Evolutionary conservation across 2,797 vertebrate species (phyloP).

Genomic region (Phyllotis vaccarum): DNA sequence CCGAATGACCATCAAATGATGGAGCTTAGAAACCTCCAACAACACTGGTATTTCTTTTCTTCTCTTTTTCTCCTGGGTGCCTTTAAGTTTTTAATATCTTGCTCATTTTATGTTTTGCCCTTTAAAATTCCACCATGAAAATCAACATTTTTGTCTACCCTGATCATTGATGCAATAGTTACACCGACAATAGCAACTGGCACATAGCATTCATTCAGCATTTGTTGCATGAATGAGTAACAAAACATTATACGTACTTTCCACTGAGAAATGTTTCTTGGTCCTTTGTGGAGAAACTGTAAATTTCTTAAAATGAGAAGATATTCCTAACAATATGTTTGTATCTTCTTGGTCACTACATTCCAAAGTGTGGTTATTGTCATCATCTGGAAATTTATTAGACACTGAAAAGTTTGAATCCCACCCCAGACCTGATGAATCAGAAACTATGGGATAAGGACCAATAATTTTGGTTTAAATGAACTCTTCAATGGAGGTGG

Average conservation of each 20-base stretch:
- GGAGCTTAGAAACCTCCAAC: not conserved
- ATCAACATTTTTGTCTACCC: not conserved
- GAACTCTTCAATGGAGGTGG: not conserved
- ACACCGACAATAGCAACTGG: not conserved
- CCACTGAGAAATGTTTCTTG: constrained; percentile 51
- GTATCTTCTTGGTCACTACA: not conserved
- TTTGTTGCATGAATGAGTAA: constrained; percentile 32
- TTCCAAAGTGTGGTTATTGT: not conserved
- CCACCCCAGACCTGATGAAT: not conserved
- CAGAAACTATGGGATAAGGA: not conserved
- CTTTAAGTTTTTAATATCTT: constrained; percentile 27
- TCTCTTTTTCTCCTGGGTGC: not conserved
- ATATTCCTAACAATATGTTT: not conserved
- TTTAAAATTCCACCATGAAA: not conserved
- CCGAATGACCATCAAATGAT: constrained; percentile 29
- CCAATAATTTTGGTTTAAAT: constrained; percentile 39
- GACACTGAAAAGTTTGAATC: constrained; percentile 16
- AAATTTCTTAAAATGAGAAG: constrained; percentile 5
- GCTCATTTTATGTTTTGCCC: not conserved
- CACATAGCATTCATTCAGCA: not conserved
- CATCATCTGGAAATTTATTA: constrained; percentile 33
- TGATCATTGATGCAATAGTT: constrained; percentile 36
- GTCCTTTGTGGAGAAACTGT: not conserved
- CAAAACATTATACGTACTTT: constrained; percentile 31
- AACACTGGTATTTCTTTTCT: not conserved